phyloP scores from a whole-genome alignment of 2,113 vertebrate genomes.

The Oreochromis tanganicae region DNA sequence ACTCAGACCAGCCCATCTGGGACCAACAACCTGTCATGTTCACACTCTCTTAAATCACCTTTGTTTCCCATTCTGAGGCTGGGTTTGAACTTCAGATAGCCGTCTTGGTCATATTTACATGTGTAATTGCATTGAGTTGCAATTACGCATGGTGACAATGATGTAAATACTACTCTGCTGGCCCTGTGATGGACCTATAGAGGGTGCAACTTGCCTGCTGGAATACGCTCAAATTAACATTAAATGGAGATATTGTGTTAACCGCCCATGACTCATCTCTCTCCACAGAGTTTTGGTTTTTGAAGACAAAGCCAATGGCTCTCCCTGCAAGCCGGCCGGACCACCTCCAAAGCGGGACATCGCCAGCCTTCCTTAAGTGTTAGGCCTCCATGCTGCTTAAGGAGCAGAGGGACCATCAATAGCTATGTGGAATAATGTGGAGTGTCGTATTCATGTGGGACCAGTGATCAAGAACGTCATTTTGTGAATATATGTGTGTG shows the following conservation, averaged over 20 bases:
- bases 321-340: constrained; percentile 75
- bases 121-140: neutral
- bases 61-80: neutral
- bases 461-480: constrained; percentile 41
- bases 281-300: constrained; percentile 89
- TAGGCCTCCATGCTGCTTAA: neutral
- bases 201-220: neutral
- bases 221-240: neutral
- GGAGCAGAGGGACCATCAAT: constrained; percentile 13
- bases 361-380: constrained; percentile 85
- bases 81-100: neutral
- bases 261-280: neutral
- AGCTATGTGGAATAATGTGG: constrained; percentile 25
- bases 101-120: neutral
- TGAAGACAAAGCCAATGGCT: constrained; percentile 89
- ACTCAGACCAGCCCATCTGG: neutral
- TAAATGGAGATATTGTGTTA: neutral
- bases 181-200: neutral
- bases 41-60: neutral
- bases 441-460: constrained; percentile 51
- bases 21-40: neutral
- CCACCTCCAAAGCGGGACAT: constrained; percentile 96
- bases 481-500: constrained; percentile 39
- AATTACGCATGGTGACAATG: neutral
- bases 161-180: neutral